Evolutionary conservation across 2,113 vertebrate genomes (phyloP), one percentile per base, ranked within the genome.

Genomic region (Gasterosteus aculeatus): DNA sequence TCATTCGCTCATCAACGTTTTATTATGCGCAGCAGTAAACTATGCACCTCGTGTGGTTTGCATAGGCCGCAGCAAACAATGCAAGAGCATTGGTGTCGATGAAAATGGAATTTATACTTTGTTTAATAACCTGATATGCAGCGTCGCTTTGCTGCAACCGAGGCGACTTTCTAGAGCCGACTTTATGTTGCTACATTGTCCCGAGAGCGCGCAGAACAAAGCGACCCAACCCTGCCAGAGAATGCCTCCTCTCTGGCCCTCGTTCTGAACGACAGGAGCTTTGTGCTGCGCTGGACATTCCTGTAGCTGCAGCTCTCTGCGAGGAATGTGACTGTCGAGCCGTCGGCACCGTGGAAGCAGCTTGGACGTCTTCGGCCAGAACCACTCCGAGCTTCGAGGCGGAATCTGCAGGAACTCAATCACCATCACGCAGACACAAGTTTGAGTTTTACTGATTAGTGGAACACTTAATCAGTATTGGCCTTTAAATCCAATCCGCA

Each of bases 281-380:
- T 88, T 88, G 79, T 85, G 82, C 80, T 83, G 85, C 26, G 75
- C 82, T 87, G 26, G 81, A 91, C 88, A 91, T 89, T 90, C 89
- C 88, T 91, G 53, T 10, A 80, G 73, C 82, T 77, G 19, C 51
- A 35, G 68, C 85, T 67, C 82, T 75, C 56, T 16, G 49, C 8
- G 35, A 88, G 80, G 83, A 92, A 89, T 87, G 85, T 81, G 80
- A 73, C 56, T 66, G 84, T 84, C 85, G 84, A 77, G 63, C 41
- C 10, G 58, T 81, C 83, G 62, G 61, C 74, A 5, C 4, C 49
- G 70, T 74, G 63, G 38, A 80, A 80, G 74, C 53, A n/a, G 68
- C 38, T 57, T 54, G 57, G 60, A 66, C 49, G 38, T 75, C 49
- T 68, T 67, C 57, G 7, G 47, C 47, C 65, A 18, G 7, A 68